These are phyloP conservation scores for Exephanes ischioxanthus DNA, from an alignment of 2,888 invertebrate genomes.

Conservation along the genomic window DNA sequence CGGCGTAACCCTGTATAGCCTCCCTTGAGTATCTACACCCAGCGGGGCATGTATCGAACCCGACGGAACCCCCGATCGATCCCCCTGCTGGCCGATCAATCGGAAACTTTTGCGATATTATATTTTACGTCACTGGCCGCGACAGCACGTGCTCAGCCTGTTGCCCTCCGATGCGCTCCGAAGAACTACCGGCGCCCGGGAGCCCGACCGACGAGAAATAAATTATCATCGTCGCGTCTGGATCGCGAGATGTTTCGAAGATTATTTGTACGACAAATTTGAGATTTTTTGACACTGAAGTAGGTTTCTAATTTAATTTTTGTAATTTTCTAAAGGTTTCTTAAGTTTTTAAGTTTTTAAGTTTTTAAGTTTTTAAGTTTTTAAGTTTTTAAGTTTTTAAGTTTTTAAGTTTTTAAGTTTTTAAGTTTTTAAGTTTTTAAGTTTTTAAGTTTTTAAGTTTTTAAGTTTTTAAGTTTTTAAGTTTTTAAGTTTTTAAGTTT, in stretches of 20 bases:
- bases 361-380: too few species aligned
- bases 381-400: too few species aligned
- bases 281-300: too few species aligned
- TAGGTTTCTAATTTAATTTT: neutral
- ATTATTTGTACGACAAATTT: neutral
- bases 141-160: constrained; percentile 66
- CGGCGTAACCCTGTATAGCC: neutral
- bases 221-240: neutral
- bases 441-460: neutral
- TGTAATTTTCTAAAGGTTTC: neutral
- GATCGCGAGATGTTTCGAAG: neutral
- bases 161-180: constrained; percentile 43
- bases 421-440: neutral
- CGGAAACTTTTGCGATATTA: constrained; percentile 59
- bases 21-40: neutral
- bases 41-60: neutral
- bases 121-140: constrained; percentile 60
- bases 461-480: too few species aligned
- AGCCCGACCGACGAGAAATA: neutral
- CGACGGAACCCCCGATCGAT: constrained; percentile 50
- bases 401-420: too few species aligned
- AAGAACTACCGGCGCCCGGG: neutral
- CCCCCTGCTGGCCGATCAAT: constrained; percentile 56
- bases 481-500: too few species aligned
- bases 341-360: too few species aligned